Evolutionary conservation across 2,113 vertebrate genomes (phyloP).

Genomic region (Neogobius melanostomus): DNA sequence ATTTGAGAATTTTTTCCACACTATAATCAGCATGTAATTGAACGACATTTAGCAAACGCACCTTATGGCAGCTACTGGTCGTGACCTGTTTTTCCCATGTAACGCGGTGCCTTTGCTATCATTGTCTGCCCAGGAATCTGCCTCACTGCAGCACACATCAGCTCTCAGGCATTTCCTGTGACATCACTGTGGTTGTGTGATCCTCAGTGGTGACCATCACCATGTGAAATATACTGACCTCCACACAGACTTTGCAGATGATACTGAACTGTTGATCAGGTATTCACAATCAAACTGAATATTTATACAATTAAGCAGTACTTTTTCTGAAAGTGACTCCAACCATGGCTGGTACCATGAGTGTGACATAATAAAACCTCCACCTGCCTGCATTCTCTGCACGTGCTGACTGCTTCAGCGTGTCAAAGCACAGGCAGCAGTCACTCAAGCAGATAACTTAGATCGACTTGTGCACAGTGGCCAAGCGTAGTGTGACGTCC

Average conservation of each 20-base stretch:
- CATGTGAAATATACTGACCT: slow-evolving; percentile 20
- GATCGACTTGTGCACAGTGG: slow-evolving; percentile 9
- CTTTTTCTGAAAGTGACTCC: not conserved
- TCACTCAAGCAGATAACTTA: slow-evolving; percentile 8
- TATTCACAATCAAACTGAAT: not conserved
- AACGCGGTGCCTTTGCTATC: slow-evolving; percentile 42
- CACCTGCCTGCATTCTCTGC: slow-evolving; percentile 32
- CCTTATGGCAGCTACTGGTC: slow-evolving; percentile 2
- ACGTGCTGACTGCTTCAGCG: slow-evolving; percentile 11
- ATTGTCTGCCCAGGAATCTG: slow-evolving; percentile 49
- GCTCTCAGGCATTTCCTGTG: slow-evolving; percentile 70
- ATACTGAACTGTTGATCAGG: not conserved
- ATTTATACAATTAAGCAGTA: not conserved
- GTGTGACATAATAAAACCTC: slow-evolving; percentile 3
- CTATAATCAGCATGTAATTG: not conserved
- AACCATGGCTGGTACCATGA: slow-evolving; percentile 16
- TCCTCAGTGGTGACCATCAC: slow-evolving; percentile 23
- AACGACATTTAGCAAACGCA: not conserved
- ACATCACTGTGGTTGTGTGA: slow-evolving; percentile 61
- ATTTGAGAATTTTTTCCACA: not conserved
- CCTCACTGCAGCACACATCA: slow-evolving; percentile 52
- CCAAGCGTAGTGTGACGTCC: not conserved
- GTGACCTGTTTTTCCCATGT: slow-evolving; percentile 8
- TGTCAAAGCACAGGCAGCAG: slow-evolving; percentile 17
- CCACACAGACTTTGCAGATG: slow-evolving; percentile 1